Conservation (phyloP, 2,888 invertebrate genomes). For the Cynaeus angustus region DNA sequence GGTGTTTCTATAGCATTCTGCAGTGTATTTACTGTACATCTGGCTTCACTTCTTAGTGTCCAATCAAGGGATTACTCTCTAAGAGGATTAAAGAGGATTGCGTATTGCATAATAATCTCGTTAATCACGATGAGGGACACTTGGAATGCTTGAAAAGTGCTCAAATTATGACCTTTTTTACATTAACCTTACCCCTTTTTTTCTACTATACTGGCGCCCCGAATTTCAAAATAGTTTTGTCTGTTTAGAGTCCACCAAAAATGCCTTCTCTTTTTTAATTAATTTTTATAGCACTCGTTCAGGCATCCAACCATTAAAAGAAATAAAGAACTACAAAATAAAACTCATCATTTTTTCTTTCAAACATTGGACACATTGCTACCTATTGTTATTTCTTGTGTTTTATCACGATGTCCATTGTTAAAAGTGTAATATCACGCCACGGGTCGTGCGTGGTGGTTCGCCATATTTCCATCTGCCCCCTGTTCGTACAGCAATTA, state of each 20-base stretch:
- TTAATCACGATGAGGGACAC: constrained; percentile 3
- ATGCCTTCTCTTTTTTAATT: neutral
- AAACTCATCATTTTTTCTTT: constrained; percentile 1
- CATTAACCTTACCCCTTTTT: no score
- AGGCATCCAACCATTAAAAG: neutral
- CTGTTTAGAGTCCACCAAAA: neutral
- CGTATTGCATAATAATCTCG: neutral
- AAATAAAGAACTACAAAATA: neutral
- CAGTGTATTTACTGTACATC: no score
- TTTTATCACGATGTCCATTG: constrained; percentile 52
- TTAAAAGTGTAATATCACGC: constrained; percentile 54
- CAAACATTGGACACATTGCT: neutral
- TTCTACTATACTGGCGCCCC: no score
- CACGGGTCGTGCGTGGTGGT: constrained; percentile 57
- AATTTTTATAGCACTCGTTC: neutral
- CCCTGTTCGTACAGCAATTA: constrained; percentile 60
- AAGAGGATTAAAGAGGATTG: constrained; percentile 4
- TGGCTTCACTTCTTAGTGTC: neutral
- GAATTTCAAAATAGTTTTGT: no score
- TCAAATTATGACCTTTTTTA: no score
- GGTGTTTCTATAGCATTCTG: no score
- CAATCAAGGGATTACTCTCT: constrained; percentile 3
- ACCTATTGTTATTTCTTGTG: constrained; percentile 57
- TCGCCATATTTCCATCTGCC: constrained; percentile 57
- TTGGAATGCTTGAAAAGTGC: no score